Conservation (phyloP, 1,140 invertebrate species). For the Trinorchestia longiramus region DNA sequence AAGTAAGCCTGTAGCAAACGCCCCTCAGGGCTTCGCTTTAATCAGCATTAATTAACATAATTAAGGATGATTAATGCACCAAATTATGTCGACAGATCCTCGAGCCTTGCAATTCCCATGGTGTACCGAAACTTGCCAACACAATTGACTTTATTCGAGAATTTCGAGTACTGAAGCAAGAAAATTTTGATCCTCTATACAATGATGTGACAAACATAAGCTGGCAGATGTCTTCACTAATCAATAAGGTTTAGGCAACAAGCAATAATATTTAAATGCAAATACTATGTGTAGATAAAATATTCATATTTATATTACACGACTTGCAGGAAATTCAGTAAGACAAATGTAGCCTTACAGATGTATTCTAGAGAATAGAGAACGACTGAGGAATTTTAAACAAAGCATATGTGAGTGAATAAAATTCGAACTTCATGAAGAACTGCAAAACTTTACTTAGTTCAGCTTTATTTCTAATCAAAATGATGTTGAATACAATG, state of each 20-base stretch:
- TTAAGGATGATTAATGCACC: neutral
- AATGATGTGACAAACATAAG: neutral
- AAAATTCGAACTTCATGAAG: no score
- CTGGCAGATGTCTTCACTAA: neutral
- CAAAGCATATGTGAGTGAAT: no score
- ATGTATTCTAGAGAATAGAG: no score
- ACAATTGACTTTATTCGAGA: neutral
- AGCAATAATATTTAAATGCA: neutral
- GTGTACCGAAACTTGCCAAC: neutral
- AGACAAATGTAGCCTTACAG: no score
- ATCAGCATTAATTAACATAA: neutral
- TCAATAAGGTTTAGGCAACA: neutral
- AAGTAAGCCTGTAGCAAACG: neutral
- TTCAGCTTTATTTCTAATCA: no score
- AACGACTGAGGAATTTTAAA: no score
- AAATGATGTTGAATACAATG: no score
- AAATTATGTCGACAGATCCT: neutral
- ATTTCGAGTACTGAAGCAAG: neutral
- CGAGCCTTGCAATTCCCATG: neutral
- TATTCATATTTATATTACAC: no score
- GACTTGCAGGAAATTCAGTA: no score
- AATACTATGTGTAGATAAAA: neutral
- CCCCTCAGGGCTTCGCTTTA: neutral
- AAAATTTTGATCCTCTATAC: neutral
- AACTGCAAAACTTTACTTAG: no score